Conservation (phyloP, 2,797 vertebrate genomes). For the Anomalospiza imberbis region DNA sequence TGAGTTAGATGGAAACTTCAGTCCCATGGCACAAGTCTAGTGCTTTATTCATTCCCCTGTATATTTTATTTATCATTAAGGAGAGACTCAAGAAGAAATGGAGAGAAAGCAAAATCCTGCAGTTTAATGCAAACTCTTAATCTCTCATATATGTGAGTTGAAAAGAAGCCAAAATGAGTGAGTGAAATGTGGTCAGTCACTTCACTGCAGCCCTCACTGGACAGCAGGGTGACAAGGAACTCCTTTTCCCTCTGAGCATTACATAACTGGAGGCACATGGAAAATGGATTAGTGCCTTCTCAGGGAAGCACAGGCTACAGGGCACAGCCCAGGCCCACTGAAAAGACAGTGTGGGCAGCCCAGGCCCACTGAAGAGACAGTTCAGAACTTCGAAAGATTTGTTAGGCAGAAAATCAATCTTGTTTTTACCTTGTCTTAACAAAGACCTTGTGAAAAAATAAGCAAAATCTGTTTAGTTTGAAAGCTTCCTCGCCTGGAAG, state of each 20-base stretch:
- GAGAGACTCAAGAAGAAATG: constrained; percentile 20
- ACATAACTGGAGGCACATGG: background rate
- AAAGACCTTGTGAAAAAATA: background rate
- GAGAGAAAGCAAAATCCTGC: constrained; percentile 42
- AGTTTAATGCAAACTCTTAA: constrained; percentile 44
- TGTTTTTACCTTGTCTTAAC: background rate
- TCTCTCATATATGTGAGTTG: background rate
- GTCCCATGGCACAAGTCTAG: constrained; percentile 39
- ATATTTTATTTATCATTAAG: constrained; percentile 72
- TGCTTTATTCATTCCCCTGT: constrained; percentile 55
- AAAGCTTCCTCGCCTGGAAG: background rate
- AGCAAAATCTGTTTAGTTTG: background rate
- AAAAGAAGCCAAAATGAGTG: background rate
- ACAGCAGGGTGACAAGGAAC: background rate
- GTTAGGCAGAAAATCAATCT: background rate
- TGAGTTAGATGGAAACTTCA: constrained; percentile 46
- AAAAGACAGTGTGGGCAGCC: background rate
- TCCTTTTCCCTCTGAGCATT: background rate
- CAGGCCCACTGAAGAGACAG: background rate
- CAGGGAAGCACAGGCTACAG: background rate
- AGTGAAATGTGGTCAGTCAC: background rate
- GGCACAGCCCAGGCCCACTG: background rate
- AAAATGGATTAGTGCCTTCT: background rate
- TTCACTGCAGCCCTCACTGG: background rate
- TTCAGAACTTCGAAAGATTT: background rate